Evolutionary conservation across 2,797 vertebrate genomes (phyloP).

Genomic region (Tiaroga cobitis): DNA sequence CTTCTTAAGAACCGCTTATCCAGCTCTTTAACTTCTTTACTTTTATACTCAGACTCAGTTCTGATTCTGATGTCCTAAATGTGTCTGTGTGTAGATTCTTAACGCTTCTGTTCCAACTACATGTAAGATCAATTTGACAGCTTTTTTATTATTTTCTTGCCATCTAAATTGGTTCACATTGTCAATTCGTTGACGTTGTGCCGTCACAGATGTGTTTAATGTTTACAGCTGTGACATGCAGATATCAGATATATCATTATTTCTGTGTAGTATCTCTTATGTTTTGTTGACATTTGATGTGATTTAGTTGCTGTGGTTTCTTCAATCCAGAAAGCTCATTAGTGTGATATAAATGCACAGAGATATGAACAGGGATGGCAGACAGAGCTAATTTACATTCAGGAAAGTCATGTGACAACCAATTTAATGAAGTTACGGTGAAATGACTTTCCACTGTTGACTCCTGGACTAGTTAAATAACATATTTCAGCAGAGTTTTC

Average conservation of each 20-base stretch:
- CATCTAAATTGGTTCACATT: neutral
- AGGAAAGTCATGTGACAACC: constrained; percentile 10
- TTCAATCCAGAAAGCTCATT: constrained; percentile 22
- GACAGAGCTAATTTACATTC: constrained; percentile 13
- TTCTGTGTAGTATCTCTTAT: neutral
- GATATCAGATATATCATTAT: neutral
- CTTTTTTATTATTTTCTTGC: neutral
- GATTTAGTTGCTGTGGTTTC: neutral
- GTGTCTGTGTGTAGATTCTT: neutral
- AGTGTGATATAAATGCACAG: constrained; percentile 1
- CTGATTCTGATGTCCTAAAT: neutral
- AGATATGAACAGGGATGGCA: neutral
- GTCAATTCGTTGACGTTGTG: neutral
- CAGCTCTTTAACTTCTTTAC: neutral
- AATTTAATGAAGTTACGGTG: neutral
- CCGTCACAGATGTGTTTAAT: neutral
- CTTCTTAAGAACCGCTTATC: too few relatives aligned
- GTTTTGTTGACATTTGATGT: neutral
- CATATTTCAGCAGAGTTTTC: neutral
- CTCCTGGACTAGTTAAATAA: constrained; percentile 14
- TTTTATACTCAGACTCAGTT: neutral
- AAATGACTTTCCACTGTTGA: constrained; percentile 31
- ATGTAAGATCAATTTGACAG: neutral
- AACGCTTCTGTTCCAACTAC: neutral
- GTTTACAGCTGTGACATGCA: neutral